Evolutionary conservation across 2,797 vertebrate genomes (phyloP), one percentile per base, ranked within the genome.

Genomic region (Sebastes vulpes): DNA sequence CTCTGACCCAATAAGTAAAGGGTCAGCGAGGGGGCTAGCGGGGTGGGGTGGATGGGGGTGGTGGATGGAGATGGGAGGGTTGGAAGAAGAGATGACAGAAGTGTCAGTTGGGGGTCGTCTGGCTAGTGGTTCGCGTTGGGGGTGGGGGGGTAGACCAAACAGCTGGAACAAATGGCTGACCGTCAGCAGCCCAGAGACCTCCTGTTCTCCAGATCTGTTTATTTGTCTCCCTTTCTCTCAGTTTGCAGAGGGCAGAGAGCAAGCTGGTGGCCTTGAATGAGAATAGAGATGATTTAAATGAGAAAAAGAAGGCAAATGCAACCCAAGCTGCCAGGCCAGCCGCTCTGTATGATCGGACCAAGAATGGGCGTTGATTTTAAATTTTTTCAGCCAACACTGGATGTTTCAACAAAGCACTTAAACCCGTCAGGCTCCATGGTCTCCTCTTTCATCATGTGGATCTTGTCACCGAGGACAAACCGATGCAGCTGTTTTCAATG

Each of bases 81-180:
- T 82, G 60, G 80, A 65, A 56, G 81, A 80, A 68, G 70, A 90
- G 83, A 75, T 93, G 87, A 91, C 87, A 89, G 75, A 81, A 77
- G 79, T 89, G 83, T 87, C 82, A 82, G 61, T n/a, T 53, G 76
- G 86, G 81, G 83, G 81, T 72, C 35, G 66, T 87, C 75, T 82
- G 84, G 70, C 73, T 66, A 25, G 68, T 67, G 79, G 64, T 80
- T 90, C 26, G 67, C 6, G 29, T 74, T 28, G 58, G 50, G 76
- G 76, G 46, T 28, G 58, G 50, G 74, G 76, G 38, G 61, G 28
- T 54, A 58, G 79, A 82, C 69, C 77, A 84, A 92, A 85, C 90
- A 83, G 88, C 89, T 82, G 90, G 79, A 91, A 82, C 89, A 91
- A 88, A 93, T 92, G 87, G 86, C 75, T 59, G 72, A 83, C 90